Percentiles rank a stretch among this genome's conserved stretches.
phyloP scores from a whole-genome alignment of 2,888 invertebrate genomes.

The Eurois occulta region DNA sequence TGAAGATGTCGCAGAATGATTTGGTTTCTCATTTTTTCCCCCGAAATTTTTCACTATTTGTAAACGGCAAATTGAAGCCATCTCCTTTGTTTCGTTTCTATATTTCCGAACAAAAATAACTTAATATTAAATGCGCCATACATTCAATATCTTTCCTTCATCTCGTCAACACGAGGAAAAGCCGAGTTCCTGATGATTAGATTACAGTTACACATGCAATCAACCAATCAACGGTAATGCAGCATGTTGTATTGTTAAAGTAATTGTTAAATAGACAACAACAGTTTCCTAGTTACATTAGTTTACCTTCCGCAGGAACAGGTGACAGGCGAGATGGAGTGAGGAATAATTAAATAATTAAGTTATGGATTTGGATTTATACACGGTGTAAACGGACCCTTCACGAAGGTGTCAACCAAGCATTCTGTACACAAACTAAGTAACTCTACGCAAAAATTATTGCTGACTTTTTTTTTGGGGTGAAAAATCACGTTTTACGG shows the following conservation, averaged over 20 bases:
- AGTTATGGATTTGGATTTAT: neutral
- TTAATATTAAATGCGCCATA: neutral
- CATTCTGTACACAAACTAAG: no score
- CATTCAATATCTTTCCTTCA: constrained; percentile 8
- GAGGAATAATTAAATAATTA: constrained; percentile 15
- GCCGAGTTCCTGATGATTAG: constrained; percentile 30
- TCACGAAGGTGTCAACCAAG: no score
- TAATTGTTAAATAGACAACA: constrained; percentile 29
- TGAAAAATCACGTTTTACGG: no score
- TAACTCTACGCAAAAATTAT: no score
- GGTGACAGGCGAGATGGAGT: constrained; percentile 13
- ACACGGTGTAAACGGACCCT: no score
- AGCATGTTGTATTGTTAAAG: constrained; percentile 30
- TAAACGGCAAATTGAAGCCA: neutral
- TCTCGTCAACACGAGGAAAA: constrained; percentile 35
- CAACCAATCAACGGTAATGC: constrained; percentile 26
- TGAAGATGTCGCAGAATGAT: neutral
- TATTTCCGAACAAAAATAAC: neutral
- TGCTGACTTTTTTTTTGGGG: no score
- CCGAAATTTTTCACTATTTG: neutral
- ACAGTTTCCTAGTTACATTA: constrained; percentile 41
- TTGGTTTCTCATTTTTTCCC: neutral
- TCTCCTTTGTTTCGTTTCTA: neutral
- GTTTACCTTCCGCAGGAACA: constrained; percentile 50
- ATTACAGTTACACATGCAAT: constrained; percentile 47